Percentiles rank a stretch among this genome's conserved stretches.
These are phyloP conservation scores for Ptiloglossa arizonensis DNA, from an alignment of 1,140 invertebrate genomes.

Conservation along the genomic window DNA sequence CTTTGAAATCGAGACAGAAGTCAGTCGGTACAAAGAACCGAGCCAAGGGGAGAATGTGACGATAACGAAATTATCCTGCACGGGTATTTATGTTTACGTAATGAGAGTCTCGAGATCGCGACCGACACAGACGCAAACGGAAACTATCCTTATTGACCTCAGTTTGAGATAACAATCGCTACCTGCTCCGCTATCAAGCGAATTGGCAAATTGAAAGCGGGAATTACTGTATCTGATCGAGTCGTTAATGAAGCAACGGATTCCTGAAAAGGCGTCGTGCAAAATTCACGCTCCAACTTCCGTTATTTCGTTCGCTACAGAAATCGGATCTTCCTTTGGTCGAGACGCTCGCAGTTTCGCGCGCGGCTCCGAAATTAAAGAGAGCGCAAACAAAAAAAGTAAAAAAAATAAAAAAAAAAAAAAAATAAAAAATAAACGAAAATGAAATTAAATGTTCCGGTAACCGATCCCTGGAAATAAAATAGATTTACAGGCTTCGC, in stretches of 20 bases:
- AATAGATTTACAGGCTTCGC: not conserved
- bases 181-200: too few relatives aligned
- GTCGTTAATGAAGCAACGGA: not conserved
- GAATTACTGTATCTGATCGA: too few relatives aligned
- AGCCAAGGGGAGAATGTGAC: too few relatives aligned
- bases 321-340: not conserved
- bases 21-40: too few relatives aligned
- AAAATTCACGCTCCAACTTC: conserved; percentile 18
- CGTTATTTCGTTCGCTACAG: not conserved
- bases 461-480: not conserved
- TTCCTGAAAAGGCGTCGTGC: not conserved
- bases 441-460: not conserved
- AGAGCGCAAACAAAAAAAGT: not conserved
- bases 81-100: too few relatives aligned
- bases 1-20: too few relatives aligned
- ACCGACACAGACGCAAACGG: too few relatives aligned
- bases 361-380: not conserved
- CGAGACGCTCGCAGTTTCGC: not conserved
- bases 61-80: too few relatives aligned
- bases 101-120: too few relatives aligned
- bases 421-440: not conserved
- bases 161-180: too few relatives aligned
- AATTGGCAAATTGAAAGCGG: too few relatives aligned
- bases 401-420: not conserved
- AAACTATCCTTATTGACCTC: too few relatives aligned